Evolutionary conservation across 2,113 vertebrate species (phyloP).

Genomic region (Leptosomus discolor): DNA sequence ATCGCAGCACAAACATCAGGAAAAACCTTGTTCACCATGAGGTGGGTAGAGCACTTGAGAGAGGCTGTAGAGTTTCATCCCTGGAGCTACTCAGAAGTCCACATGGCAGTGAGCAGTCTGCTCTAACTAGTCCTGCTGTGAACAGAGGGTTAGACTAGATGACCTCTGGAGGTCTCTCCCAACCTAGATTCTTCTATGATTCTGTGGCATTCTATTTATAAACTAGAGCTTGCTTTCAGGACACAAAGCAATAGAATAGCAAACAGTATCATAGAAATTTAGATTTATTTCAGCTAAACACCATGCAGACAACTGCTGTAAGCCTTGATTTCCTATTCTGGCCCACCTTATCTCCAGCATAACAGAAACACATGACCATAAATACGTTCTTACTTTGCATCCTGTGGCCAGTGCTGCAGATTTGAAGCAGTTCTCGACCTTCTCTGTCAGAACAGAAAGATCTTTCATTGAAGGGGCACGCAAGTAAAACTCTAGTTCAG

Average conservation of each 20-base stretch:
- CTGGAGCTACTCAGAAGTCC: neutral
- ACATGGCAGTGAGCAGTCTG: neutral
- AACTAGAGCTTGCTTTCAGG: neutral
- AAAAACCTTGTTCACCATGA: neutral
- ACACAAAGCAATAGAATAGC: neutral
- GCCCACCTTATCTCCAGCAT: neutral
- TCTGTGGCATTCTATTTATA: neutral
- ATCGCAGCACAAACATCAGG: neutral
- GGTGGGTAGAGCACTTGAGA: neutral
- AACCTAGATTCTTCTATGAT: neutral
- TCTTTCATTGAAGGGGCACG: slow-evolving; percentile 81
- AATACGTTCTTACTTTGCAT: slow-evolving; percentile 78
- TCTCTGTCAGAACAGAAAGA: slow-evolving; percentile 78
- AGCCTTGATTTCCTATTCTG: neutral
- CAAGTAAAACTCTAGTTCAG: slow-evolving; percentile 84
- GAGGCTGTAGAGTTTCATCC: neutral
- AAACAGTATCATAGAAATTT: neutral
- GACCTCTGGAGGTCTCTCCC: neutral
- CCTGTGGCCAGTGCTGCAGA: slow-evolving; percentile 85
- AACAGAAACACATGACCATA: neutral
- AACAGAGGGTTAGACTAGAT: neutral
- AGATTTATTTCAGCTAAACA: neutral
- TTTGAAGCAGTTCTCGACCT: slow-evolving; percentile 85
- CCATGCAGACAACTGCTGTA: neutral
- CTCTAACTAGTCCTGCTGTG: neutral